These are phyloP conservation scores for Taeniopygia guttata DNA, from an alignment of 2,797 vertebrate genomes.

Conservation along the genomic window DNA sequence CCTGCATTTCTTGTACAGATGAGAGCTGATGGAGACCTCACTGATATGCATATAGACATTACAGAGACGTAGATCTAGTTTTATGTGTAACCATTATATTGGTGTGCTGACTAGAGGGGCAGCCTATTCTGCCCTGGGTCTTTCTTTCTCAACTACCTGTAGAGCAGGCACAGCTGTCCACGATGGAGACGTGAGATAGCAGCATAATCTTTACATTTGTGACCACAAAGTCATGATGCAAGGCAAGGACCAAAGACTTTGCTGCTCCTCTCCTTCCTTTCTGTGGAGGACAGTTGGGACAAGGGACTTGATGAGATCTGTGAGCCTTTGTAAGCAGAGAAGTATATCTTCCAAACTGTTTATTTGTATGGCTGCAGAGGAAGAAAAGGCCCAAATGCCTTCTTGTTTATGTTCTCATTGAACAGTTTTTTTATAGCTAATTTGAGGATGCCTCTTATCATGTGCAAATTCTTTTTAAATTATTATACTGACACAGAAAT, in stretches of 20 bases:
- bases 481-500: constrained; percentile 58
- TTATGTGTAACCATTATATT: neutral
- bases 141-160: neutral
- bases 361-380: constrained; percentile 3
- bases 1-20: neutral
- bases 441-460: constrained; percentile 50
- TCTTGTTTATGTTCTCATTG: constrained; percentile 45
- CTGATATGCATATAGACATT: rapidly evolving
- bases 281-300: neutral
- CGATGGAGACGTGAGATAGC: neutral
- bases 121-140: neutral
- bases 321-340: neutral
- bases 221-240: neutral
- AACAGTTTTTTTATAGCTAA: constrained; percentile 46
- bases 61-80: neutral
- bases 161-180: neutral
- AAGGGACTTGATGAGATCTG: neutral
- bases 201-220: rapidly evolving
- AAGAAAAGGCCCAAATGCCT: constrained; percentile 27
- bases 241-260: neutral
- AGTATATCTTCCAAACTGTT: neutral
- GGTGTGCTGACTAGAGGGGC: neutral
- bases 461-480: constrained; percentile 60
- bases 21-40: neutral
- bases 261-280: neutral